Base-by-base conservation (phyloP, 2,888 invertebrate genomes). In the Serripes groenlandicus region DNA sequence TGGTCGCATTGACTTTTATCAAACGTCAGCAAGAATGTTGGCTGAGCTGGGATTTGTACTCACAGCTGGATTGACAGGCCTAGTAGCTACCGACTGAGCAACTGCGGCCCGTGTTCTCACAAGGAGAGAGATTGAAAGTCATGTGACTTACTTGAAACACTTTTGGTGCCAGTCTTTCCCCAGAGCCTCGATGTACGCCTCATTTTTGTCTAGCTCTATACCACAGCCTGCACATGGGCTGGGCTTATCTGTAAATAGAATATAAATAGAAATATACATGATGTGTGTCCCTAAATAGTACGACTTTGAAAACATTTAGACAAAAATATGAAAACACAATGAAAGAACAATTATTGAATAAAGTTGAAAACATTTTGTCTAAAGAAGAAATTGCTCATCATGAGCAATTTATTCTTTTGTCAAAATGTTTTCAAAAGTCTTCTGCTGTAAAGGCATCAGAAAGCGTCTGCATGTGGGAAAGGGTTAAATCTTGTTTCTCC, bases 81-180 rank as follows among this genome's bases (percentile, higher is more conserved):
- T n/a, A n/a, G n/a, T n/a, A n/a, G n/a, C n/a, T n/a, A n/a, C n/a
- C n/a, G n/a, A n/a, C n/a, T n/a, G n/a, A n/a, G n/a, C n/a, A n/a
- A n/a, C n/a, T n/a, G n/a, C n/a, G n/a, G n/a, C n/a, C n/a, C n/a
- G n/a, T n/a, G n/a, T n/a, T n/a, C n/a, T n/a, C n/a, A n/a, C n/a
- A n/a, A n/a, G n/a, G n/a, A n/a, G n/a, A n/a, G n/a, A n/a, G n/a
- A n/a, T n/a, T n/a, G n/a, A n/a, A n/a, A n/a, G n/a, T n/a, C n/a
- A n/a, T 5, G 2, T 2, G 7, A 84, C 77, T 88, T 84, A 92
- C 91, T 89, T 89, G 85, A 92, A 92, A 83, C 92, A 92, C 23
- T 81, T 69, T n/a, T 90, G 86, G 75, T 92, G 92, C 92, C 92
- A 92, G 79, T 90, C 88, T 30, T 64, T 66, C 64, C 86, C 86